Evolutionary conservation across 2,888 invertebrate species (phyloP), one percentile per base, ranked within the genome.

Genomic region (Tenthredo amoena): DNA sequence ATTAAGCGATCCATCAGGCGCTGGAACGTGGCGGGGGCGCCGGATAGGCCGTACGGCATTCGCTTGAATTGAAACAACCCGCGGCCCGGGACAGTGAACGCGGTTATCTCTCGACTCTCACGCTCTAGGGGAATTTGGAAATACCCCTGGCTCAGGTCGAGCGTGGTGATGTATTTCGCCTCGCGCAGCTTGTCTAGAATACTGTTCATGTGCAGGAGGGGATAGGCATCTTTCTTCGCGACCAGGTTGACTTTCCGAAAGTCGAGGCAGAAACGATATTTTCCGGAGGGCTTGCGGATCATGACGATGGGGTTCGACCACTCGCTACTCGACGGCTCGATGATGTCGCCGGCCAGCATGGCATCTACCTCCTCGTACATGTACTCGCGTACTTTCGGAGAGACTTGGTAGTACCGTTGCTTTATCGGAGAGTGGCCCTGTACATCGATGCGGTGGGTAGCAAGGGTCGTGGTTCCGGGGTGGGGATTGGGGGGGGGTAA

Each of bases 31-130:
- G 87, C 87, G 10, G 88, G 88, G 3, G 88, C 85, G 74, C 87
- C 86, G 18, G 86, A 83, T 26, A 87, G 68, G 1, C 74, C 40
- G 40, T 21, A 76, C 1, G 74, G 74, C 74, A 76, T 76, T 0
- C 74, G 74, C 15, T 76, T 86, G 83, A 91, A 91, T 9, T 91
- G 88, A 81, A 87, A 91, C 2, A 90, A 86, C 12, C 90, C 90
- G 47, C 88, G 90, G 26, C 26, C 26, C 26, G 26, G 89, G 3
- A 90, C 89, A 47, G 89, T 89, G 79, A 90, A 90, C 3, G 90
- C 91, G 58, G 91, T 91, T 9, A 89, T 87, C 6, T 86, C 87
- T 72, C 85, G 85, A 50, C 89, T 88, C 9, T 86, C 84, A 6
- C 74, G 40, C 0, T 74, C 82, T 31, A 90, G 79, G 0, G 85